Percentiles rank a stretch among this genome's conserved stretches.
Conservation (phyloP, 2,888 invertebrate species). For the Agrilus mali region DNA sequence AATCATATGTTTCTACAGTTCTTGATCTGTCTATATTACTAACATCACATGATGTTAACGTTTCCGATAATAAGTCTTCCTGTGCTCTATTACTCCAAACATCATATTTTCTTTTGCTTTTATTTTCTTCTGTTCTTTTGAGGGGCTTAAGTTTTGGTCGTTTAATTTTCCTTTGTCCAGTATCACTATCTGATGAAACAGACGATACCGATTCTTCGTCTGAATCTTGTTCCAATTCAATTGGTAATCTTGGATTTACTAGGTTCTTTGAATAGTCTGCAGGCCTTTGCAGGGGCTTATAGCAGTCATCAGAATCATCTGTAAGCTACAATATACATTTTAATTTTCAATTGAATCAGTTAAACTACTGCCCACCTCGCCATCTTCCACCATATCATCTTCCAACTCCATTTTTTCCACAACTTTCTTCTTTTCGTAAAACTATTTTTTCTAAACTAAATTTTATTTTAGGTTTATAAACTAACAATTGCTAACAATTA, state of each 20-base stretch:
- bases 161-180: constrained; percentile 39
- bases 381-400: too few relatives aligned
- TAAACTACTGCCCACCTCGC: too few relatives aligned
- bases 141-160: constrained; percentile 39
- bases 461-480: too few relatives aligned
- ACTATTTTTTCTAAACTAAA: too few relatives aligned
- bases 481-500: too few relatives aligned
- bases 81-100: constrained; percentile 62
- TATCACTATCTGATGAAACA: constrained; percentile 41
- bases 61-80: constrained; percentile 68
- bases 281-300: constrained; percentile 45
- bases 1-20: constrained; percentile 66
- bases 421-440: too few relatives aligned
- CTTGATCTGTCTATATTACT: constrained; percentile 52
- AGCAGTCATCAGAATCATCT: constrained; percentile 36
- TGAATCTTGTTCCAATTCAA: constrained; percentile 18
- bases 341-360: too few relatives aligned
- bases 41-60: constrained; percentile 67
- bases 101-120: constrained; percentile 52
- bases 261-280: constrained; percentile 28
- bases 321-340: constrained; percentile 17
- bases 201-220: constrained; percentile 24
- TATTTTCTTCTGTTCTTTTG: constrained; percentile 32
- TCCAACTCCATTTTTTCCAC: too few relatives aligned
- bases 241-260: constrained; percentile 18